Evolutionary conservation across 2,888 invertebrate genomes (phyloP).

Genomic region (Coenonympha arcania): DNA sequence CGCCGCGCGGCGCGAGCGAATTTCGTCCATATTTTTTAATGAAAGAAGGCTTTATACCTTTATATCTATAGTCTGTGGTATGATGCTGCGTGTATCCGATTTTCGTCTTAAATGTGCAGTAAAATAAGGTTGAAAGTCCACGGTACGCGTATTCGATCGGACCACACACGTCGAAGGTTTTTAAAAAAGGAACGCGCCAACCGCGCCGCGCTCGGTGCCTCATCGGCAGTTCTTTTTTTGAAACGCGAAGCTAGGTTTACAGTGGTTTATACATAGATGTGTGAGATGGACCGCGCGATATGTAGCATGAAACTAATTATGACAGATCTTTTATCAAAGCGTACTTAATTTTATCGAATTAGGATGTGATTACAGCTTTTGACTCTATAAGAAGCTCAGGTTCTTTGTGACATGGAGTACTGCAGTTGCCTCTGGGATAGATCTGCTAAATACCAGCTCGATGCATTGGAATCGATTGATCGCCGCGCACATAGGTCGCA

Average conservation of each 20-base stretch:
- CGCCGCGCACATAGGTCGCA: too few relatives aligned
- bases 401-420: too few relatives aligned
- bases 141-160: constrained; percentile 30
- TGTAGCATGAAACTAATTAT: neutral
- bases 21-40: constrained; percentile 29
- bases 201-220: constrained; percentile 72
- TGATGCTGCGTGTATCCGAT: too few relatives aligned
- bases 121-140: constrained; percentile 28
- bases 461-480: too few relatives aligned
- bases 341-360: too few relatives aligned
- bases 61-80: too few relatives aligned
- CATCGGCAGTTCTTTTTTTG: constrained; percentile 65
- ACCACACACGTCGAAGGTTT: constrained; percentile 69
- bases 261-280: constrained; percentile 62
- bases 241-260: constrained; percentile 58
- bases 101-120: constrained; percentile 21
- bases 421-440: too few relatives aligned
- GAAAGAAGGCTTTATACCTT: too few relatives aligned
- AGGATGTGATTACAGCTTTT: too few relatives aligned
- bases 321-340: neutral
- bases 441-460: too few relatives aligned
- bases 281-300: constrained; percentile 12
- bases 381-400: too few relatives aligned
- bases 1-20: constrained; percentile 12
- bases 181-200: constrained; percentile 71